Conservation (phyloP, 2,113 vertebrate genomes). For the human (Homo sapiens) region DNA sequence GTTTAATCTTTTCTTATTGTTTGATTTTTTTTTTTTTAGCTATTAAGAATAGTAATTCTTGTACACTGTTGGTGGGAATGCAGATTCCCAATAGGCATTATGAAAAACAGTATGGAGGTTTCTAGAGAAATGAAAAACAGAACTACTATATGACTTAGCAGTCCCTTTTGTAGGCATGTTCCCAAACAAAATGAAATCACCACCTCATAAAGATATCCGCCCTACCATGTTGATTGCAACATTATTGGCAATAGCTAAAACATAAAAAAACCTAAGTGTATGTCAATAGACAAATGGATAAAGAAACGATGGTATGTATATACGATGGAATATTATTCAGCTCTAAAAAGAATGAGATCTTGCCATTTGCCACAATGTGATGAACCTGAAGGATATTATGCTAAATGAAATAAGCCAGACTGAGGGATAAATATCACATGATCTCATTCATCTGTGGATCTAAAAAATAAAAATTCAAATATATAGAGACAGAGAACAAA, state of each 20-base stretch:
- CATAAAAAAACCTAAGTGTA: too few relatives aligned
- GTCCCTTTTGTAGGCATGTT: neutral
- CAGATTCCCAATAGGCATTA: neutral
- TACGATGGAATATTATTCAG: neutral
- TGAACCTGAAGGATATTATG: neutral
- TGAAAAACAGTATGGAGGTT: neutral
- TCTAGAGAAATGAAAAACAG: neutral
- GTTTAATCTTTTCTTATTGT: neutral
- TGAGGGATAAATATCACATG: neutral
- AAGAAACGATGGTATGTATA: neutral
- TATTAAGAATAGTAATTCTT: neutral
- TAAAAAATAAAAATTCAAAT: neutral
- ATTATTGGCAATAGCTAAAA: neutral
- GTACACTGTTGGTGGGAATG: neutral
- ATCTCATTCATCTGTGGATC: neutral
- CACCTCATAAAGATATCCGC: neutral
- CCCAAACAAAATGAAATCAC: neutral
- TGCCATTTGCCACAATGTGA: neutral
- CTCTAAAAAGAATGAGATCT: neutral
- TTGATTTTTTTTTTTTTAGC: neutral
- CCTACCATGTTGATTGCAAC: neutral
- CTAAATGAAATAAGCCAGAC: neutral
- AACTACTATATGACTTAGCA: neutral
- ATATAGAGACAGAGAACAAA: neutral
- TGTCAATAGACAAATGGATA: rapidly evolving